phyloP scores from a whole-genome alignment of 2,888 invertebrate species.

The Pyralis farinalis region DNA sequence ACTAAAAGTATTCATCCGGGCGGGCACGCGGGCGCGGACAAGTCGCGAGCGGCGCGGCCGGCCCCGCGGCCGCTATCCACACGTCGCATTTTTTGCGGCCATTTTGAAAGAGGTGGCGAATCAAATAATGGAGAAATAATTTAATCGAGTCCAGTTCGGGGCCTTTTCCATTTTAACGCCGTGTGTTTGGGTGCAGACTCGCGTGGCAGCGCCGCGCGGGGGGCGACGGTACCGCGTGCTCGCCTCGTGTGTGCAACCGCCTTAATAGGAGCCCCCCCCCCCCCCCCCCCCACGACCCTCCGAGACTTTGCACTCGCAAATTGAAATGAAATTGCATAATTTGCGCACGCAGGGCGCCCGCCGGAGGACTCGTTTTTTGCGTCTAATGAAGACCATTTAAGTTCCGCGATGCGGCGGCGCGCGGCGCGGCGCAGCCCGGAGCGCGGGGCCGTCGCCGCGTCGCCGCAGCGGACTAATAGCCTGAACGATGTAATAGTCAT shows the following conservation, averaged over 20 bases:
- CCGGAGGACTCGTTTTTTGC: conserved; percentile 41
- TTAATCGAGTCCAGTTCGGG: conserved; percentile 50
- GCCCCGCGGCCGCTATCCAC: conserved; percentile 18
- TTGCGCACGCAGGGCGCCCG: conserved; percentile 32
- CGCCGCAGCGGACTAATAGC: conserved; percentile 8
- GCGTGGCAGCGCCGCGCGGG: conserved; percentile 38
- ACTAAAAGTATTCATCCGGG: too few species aligned
- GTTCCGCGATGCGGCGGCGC: conserved; percentile 30
- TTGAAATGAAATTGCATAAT: conserved; percentile 78
- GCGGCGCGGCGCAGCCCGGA: too few species aligned
- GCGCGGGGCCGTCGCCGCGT: too few species aligned
- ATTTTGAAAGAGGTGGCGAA: conserved; percentile 78
- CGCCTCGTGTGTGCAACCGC: conserved; percentile 60
- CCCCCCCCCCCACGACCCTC: conserved; percentile 15
- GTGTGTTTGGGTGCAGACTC: conserved; percentile 48
- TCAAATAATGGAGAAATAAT: conserved; percentile 78
- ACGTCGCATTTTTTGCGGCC: conserved; percentile 55
- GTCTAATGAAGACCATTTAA: conserved; percentile 65
- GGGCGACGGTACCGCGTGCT: conserved; percentile 60
- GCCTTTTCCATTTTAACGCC: conserved; percentile 38
- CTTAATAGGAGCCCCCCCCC: conserved; percentile 42
- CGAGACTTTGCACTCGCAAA: conserved; percentile 53
- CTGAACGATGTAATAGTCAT: conserved; percentile 10
- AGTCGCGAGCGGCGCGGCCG: too few species aligned
- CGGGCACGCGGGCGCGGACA: too few species aligned